phyloP scores from a whole-genome alignment of 2,113 vertebrate genomes.

The Parus major region DNA sequence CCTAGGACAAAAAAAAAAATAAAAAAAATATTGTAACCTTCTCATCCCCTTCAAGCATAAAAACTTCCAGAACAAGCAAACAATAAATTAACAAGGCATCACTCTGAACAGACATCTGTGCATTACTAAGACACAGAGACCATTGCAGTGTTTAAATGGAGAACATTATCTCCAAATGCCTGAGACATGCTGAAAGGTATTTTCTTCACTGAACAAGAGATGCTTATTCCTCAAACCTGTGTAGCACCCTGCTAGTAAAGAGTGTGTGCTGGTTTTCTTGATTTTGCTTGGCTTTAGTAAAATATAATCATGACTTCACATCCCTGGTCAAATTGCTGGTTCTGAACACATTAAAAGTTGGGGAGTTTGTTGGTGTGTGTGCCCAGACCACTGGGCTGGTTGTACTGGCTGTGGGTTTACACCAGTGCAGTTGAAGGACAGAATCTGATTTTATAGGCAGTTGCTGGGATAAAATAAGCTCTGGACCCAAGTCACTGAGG shows the following conservation, averaged over 20 bases:
- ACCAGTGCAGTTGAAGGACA: neutral
- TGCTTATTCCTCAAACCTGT: neutral
- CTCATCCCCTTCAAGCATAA: neutral
- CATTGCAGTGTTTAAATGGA: neutral
- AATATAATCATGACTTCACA: neutral
- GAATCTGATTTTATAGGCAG: neutral
- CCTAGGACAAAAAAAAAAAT: neutral
- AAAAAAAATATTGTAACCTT: neutral
- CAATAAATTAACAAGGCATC: neutral
- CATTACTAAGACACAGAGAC: neutral
- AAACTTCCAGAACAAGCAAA: neutral
- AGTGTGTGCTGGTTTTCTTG: neutral
- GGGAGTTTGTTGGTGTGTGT: neutral
- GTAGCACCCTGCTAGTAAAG: neutral
- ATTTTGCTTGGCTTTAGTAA: neutral
- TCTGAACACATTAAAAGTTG: neutral
- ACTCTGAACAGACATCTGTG: neutral
- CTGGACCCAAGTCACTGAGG: rapidly evolving
- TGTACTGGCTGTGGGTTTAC: neutral
- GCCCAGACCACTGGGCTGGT: neutral
- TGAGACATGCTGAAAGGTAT: neutral
- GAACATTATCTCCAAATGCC: neutral
- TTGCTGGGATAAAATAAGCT: neutral
- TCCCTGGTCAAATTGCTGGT: neutral
- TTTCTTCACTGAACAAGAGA: neutral